Percentiles rank a stretch among this genome's conserved stretches.
Conservation (phyloP, 2,113 vertebrate genomes). For the Merops nubicus region DNA sequence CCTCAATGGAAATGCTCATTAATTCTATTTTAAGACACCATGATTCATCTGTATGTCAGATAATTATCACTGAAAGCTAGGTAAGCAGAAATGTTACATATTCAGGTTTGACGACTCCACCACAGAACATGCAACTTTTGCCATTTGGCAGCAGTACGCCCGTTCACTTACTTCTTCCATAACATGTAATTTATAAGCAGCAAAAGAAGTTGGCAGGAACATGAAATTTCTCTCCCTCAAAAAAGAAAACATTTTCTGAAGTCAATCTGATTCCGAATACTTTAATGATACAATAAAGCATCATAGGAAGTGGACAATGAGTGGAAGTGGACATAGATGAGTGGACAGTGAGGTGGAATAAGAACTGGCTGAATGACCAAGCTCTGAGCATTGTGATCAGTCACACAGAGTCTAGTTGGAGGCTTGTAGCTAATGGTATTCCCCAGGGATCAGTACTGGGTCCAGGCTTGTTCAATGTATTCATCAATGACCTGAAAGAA, state of each 20-base stretch:
- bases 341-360: neutral
- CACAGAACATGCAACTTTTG: neutral
- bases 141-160: neutral
- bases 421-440: neutral
- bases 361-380: neutral
- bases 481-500: too few species aligned
- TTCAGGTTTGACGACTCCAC: slow-evolving; percentile 34
- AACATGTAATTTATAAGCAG: neutral
- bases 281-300: neutral
- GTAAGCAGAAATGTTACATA: slow-evolving; percentile 63
- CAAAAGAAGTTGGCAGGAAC: neutral
- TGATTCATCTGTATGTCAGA: slow-evolving; percentile 54
- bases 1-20: slow-evolving; percentile 58
- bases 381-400: neutral
- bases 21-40: slow-evolving; percentile 69
- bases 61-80: slow-evolving; percentile 60
- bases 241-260: neutral
- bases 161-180: neutral
- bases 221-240: neutral
- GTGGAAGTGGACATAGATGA: neutral
- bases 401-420: neutral
- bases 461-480: too few species aligned
- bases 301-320: neutral
- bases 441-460: too few species aligned
- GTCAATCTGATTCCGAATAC: neutral